Percentiles rank a stretch among this genome's conserved stretches.
Conservation (phyloP, 2,888 invertebrate genomes). For the Drosophila atroscutellata region DNA sequence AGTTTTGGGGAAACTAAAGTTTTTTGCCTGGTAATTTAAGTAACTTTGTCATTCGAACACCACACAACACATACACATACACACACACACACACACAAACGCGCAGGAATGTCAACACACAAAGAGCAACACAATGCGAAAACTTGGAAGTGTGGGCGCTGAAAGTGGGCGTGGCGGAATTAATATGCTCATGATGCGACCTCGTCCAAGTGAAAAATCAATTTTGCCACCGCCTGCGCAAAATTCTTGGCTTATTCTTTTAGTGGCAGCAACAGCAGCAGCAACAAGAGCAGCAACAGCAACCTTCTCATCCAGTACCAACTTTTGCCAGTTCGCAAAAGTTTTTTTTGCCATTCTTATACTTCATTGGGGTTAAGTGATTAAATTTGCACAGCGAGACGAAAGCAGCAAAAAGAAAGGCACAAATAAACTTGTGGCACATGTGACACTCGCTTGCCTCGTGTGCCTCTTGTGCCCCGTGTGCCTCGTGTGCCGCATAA, state of each 20-base stretch:
- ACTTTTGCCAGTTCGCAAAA: constrained; percentile 45
- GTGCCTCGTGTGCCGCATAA: constrained; percentile 47
- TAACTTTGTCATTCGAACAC: constrained; percentile 73
- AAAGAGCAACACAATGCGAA: constrained; percentile 60
- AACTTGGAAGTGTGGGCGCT: constrained; percentile 13
- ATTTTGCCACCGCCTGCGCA: constrained; percentile 46
- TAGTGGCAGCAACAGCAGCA: constrained; percentile 1
- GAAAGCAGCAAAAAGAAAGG: not conserved
- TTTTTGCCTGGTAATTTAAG: constrained; percentile 74
- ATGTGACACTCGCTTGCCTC: constrained; percentile 32
- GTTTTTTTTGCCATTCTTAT: constrained; percentile 55
- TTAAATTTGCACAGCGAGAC: constrained; percentile 70
- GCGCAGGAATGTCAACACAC: constrained; percentile 57
- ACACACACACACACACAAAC: constrained; percentile 15
- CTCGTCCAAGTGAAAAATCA: constrained; percentile 77
- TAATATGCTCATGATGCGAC: constrained; percentile 73
- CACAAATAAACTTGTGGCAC: constrained; percentile 34
- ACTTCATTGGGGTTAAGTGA: constrained; percentile 80
- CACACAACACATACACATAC: constrained; percentile 28
- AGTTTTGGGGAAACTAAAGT: constrained; percentile 55
- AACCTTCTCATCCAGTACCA: constrained; percentile 35
- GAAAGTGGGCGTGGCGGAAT: constrained; percentile 49
- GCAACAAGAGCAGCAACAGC: not conserved
- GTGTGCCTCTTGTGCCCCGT: constrained; percentile 9
- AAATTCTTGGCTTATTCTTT: constrained; percentile 25